A percentile compares a stretch with the other conserved stretches of the same genome.
Evolutionary conservation across 2,113 vertebrate species (phyloP).

Genomic region (Callorhinus ursinus): DNA sequence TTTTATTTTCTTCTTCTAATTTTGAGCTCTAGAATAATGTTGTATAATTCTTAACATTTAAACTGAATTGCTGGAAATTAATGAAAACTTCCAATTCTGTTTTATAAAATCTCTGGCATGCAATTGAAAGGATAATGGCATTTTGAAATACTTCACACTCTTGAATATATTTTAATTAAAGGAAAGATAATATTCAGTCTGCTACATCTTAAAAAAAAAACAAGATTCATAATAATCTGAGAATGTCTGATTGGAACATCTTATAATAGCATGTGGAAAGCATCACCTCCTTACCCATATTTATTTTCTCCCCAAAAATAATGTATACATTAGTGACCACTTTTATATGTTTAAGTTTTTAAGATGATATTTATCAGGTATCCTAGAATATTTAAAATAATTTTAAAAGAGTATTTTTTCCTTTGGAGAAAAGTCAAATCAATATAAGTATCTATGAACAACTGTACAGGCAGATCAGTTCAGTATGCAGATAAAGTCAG

Average conservation of each 20-base stretch:
- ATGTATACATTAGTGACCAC: neutral
- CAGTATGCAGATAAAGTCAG: neutral
- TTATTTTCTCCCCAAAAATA: neutral
- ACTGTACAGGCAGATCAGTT: neutral
- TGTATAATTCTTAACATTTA: slow-evolving; percentile 51
- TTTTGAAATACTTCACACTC: slow-evolving; percentile 36
- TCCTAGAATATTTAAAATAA: neutral
- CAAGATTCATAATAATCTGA: neutral
- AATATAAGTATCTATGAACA: neutral
- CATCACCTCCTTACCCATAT: neutral
- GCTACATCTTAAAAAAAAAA: slow-evolving; percentile 21
- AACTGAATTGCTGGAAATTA: slow-evolving; percentile 42
- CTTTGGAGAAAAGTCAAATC: neutral
- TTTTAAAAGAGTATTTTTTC: neutral
- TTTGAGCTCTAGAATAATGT: slow-evolving; percentile 3
- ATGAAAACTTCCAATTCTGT: slow-evolving; percentile 43
- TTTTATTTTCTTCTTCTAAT: neutral
- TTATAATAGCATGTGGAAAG: neutral
- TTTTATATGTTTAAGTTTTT: neutral
- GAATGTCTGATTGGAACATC: neutral
- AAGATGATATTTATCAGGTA: neutral
- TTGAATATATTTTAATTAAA: slow-evolving; percentile 67
- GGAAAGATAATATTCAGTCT: neutral
- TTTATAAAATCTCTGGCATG: slow-evolving; percentile 39
- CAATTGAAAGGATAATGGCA: slow-evolving; percentile 35